Evolutionary conservation across 2,888 invertebrate genomes (phyloP).

Genomic region (Chorisops tibialis): DNA sequence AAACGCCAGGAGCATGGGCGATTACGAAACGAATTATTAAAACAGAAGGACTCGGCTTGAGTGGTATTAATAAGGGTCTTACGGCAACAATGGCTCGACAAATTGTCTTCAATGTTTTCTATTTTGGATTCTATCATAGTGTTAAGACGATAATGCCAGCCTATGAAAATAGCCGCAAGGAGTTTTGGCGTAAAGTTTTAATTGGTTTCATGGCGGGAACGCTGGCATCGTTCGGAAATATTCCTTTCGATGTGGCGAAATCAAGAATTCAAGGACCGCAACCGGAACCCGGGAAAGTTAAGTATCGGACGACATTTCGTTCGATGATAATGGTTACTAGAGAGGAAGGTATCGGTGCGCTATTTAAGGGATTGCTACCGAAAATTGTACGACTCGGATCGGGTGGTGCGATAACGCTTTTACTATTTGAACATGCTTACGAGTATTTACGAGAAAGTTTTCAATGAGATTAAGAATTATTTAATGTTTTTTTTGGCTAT

Average conservation of each 20-base stretch:
- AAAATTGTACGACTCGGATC: constrained; percentile 90
- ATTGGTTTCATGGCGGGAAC: constrained; percentile 88
- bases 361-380: constrained; percentile 89
- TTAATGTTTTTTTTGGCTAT: too few species aligned
- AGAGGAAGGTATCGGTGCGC: constrained; percentile 84
- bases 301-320: constrained; percentile 73
- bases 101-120: constrained; percentile 89
- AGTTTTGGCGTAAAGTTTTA: constrained; percentile 71
- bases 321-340: constrained; percentile 73
- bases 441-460: constrained; percentile 62
- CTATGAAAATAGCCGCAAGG: constrained; percentile 63
- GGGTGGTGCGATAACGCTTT: constrained; percentile 91
- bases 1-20: constrained; percentile 71
- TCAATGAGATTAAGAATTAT: constrained; percentile 35
- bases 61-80: constrained; percentile 82
- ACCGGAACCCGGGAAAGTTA: constrained; percentile 65
- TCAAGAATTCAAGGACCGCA: constrained; percentile 93
- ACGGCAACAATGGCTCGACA: constrained; percentile 86
- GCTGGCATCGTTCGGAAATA: constrained; percentile 81
- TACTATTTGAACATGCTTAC: constrained; percentile 86
- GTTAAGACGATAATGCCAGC: constrained; percentile 72
- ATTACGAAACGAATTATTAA: constrained; percentile 77
- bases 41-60: constrained; percentile 71
- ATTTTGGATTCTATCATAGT: constrained; percentile 93
- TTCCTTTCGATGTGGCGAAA: constrained; percentile 95